Base-by-base conservation (phyloP, 2,797 vertebrate genomes). In the Nyctalus aviator region DNA sequence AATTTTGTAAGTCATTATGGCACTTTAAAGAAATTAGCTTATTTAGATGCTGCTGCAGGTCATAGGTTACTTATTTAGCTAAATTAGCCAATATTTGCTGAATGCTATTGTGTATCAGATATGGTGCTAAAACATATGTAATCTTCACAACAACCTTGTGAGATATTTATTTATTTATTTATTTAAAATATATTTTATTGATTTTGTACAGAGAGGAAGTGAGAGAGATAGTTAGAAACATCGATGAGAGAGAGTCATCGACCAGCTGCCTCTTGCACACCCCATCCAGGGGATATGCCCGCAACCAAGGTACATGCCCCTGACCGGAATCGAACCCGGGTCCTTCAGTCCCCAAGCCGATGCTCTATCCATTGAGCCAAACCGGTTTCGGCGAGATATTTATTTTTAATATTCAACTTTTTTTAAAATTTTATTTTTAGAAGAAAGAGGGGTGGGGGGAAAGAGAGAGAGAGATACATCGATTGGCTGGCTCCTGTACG, bases 31-130 rank as follows among this genome's bases (percentile, higher is more conserved):
- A 57, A 44, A 32, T 5, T 30, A 21, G 77, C 21, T 93, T 79
- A 88, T 84, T 91, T 95, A 85, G 82, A 73, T 77, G 30, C 62
- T 91, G 0, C 81, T 95, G n/a, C 11, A 88, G 32, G 84, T 20
- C 84, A 6, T 46, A 78, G 69, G 48, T 62, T 78, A 76, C 79
- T 93, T 86, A 35, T 75, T 57, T 32, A 72, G 32, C 6, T 44
- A 44, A 77, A 48, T 83, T 83, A 77, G 21, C 35, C 35, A 44
- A 0, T 73, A 23, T 59, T 64, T 84, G 37, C 84, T 72, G 64
- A 84, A 14, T 87, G 2, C 55, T 81, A 41, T 20, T 48, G 11
- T 89, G 10, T 83, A 41, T 82, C 27, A 76, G 79, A 55, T 79
- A 85, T 17, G 82, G 11, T 84, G 35, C 71, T 71, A 57, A 48